phyloP scores from a whole-genome alignment of 2,888 invertebrate species.

The Xanthia togata region DNA sequence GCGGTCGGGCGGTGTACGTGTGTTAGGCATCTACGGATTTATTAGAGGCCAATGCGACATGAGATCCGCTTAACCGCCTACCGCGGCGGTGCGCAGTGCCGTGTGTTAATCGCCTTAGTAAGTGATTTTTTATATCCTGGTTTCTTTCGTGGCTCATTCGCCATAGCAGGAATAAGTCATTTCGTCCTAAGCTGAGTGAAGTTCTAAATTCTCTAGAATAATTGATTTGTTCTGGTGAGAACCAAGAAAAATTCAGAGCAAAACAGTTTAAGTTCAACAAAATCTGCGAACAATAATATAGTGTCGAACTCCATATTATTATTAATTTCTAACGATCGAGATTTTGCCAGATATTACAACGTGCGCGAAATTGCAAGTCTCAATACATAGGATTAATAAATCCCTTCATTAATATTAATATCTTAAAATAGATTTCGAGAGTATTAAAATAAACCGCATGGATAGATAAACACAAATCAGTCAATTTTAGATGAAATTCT shows the following conservation, averaged over 20 bases:
- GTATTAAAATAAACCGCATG: conserved; percentile 46
- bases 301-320: neutral
- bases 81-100: too few relatives aligned
- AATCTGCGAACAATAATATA: too few relatives aligned
- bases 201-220: neutral
- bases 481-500: conserved; percentile 65
- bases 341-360: neutral
- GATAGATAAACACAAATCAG: conserved; percentile 60
- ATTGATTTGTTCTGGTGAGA: neutral
- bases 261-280: neutral
- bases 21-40: too few relatives aligned
- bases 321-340: neutral
- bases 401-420: conserved; percentile 33
- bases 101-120: too few relatives aligned
- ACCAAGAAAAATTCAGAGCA: too few relatives aligned
- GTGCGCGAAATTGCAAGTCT: neutral
- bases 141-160: neutral
- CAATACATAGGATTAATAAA: conserved; percentile 1
- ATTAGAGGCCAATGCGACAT: too few relatives aligned
- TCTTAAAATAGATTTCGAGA: conserved; percentile 25
- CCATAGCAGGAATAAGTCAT: neutral
- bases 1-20: too few relatives aligned
- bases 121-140: too few relatives aligned
- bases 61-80: too few relatives aligned
- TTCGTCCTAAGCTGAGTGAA: neutral